phyloP scores from a whole-genome alignment of 1,140 invertebrate species.

The Zaprionus vittiger region DNA sequence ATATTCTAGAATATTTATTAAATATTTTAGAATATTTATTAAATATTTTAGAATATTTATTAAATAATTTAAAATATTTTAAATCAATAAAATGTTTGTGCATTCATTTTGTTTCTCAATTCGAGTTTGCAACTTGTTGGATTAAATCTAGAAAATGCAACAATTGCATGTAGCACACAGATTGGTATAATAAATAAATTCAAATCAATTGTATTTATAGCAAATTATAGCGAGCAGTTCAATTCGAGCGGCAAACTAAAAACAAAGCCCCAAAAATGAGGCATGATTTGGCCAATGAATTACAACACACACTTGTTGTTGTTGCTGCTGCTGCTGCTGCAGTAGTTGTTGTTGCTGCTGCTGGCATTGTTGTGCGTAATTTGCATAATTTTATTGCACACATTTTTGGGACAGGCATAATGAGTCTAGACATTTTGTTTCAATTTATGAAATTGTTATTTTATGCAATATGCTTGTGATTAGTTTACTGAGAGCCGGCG shows the following conservation, averaged over 20 bases:
- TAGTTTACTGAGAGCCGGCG: constrained; percentile 29
- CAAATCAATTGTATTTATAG: neutral
- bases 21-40: neutral
- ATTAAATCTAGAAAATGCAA: neutral
- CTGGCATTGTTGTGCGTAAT: constrained; percentile 37
- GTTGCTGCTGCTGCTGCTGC: constrained; percentile 10
- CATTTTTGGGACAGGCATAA: constrained; percentile 57
- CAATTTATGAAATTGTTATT: constrained; percentile 70
- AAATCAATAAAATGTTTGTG: neutral
- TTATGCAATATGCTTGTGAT: constrained; percentile 76
- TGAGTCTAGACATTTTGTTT: constrained; percentile 76
- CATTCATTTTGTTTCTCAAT: neutral
- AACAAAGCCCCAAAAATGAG: constrained; percentile 22
- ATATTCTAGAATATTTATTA: neutral
- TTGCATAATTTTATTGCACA: constrained; percentile 74
- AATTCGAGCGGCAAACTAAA: neutral
- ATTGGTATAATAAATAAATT: neutral
- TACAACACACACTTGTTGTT: constrained; percentile 9
- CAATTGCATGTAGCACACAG: neutral
- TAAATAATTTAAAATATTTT: neutral
- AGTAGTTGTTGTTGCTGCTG: constrained; percentile 16
- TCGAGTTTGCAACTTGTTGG: neutral
- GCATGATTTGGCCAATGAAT: constrained; percentile 27
- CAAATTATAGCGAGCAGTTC: neutral
- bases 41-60: neutral